A percentile compares a stretch with the other conserved stretches of the same genome.
phyloP scores from a whole-genome alignment of 2,113 vertebrate species.

The Sardina pilchardus region DNA sequence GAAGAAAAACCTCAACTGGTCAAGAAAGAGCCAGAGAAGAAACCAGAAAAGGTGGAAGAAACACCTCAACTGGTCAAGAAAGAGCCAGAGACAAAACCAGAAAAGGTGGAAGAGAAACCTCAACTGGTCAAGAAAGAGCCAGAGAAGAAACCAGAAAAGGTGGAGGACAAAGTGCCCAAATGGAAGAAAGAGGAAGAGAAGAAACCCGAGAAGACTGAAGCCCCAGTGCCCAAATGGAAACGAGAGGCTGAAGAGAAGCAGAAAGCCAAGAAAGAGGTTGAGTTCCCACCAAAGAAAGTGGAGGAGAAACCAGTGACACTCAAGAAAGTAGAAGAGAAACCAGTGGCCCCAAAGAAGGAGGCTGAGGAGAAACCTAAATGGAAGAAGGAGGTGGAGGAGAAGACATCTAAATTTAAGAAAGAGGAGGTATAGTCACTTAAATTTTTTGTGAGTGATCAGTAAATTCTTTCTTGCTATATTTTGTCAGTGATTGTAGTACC shows the following conservation, averaged over 20 bases:
- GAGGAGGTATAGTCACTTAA: constrained; percentile 36
- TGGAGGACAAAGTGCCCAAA: constrained; percentile 28
- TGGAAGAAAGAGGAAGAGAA: constrained; percentile 27
- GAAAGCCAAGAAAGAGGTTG: constrained; percentile 24
- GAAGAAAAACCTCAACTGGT: constrained; percentile 11
- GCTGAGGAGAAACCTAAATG: constrained; percentile 37
- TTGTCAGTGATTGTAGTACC: background rate
- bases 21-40: constrained; percentile 28
- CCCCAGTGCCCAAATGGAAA: constrained; percentile 30
- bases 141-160: constrained; percentile 42
- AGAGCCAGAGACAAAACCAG: constrained; percentile 43
- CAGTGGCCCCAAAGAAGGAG: constrained; percentile 31
- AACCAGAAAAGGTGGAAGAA: constrained; percentile 35
- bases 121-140: constrained; percentile 26
- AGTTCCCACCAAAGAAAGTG: background rate
- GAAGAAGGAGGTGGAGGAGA: constrained; percentile 41
- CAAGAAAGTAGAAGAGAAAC: constrained; percentile 41
- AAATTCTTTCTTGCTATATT: background rate
- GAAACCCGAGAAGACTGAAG: background rate
- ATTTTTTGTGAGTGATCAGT: constrained; percentile 30
- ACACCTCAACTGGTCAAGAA: constrained; percentile 37
- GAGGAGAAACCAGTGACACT: background rate
- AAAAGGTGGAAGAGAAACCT: constrained; percentile 40
- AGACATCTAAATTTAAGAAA: constrained; percentile 12
- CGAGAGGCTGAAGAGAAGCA: constrained; percentile 39